Evolutionary conservation across 2,113 vertebrate genomes (phyloP), one percentile per base, ranked within the genome.

Genomic region (Archocentrus centrarchus): DNA sequence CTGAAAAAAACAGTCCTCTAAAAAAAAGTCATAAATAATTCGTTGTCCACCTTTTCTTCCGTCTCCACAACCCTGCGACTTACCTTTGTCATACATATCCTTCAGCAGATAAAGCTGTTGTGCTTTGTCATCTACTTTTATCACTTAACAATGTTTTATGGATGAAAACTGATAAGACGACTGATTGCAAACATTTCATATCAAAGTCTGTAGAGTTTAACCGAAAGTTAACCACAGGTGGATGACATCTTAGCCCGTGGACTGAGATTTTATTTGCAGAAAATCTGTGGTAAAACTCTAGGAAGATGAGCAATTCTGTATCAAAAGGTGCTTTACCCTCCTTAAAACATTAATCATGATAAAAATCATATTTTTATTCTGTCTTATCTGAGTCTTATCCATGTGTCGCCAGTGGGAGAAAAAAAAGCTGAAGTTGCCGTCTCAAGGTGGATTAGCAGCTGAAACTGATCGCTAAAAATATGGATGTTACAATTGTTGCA

Each of bases 21-120:
- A 84, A 83, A 27, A 24, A 79, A 44, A 81, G 59, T 70, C n/a
- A 63, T 57, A 24, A 70, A 79, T 59, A 44, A 80, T 35, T 78
- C 14, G 11, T 32, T 3, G n/a, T 59, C 37, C 3, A 35, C 61
- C 20, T 6, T 4, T 1, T 73, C 14, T 57, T 61, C 37, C n/a
- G 37, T 44, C 39, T 62, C n/a, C 60, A 35, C 15, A 22, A 11
- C 39, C 59, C 58, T 77, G 73, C 5, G 18, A 30, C 62, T 59
- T 53, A 35, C 24, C 30, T 57, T 41, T 59, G 7, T 39, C 59
- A 24, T 18, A 78, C 86, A 70, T 32, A 13, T 32, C 44, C 66
- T 73, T 32, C 11, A 73, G 24, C 24, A 70, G 27, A 55, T 73
- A 32, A 82, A 89, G 82, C 84, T 79, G 30, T 18, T 47, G 20